Conservation (phyloP, 2,113 vertebrate species). For the Pyxicephalus adspersus region DNA sequence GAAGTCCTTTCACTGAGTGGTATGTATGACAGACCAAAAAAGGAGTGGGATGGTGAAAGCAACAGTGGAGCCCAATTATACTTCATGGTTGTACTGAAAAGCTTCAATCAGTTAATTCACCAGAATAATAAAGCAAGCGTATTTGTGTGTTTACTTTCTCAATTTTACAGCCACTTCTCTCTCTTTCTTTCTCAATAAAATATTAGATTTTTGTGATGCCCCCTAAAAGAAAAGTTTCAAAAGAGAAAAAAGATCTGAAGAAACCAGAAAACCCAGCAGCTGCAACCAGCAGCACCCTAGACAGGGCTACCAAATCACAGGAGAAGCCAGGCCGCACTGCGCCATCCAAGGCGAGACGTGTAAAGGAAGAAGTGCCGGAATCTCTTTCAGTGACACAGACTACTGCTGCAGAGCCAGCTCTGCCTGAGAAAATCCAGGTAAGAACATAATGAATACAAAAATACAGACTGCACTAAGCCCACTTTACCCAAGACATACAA, state of each 20-base stretch:
- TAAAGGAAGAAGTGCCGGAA: slow-evolving; percentile 15
- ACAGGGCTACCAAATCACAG: slow-evolving; percentile 26
- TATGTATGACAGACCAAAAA: too few species aligned
- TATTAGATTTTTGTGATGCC: slow-evolving; percentile 51
- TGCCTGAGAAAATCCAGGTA: slow-evolving; percentile 39
- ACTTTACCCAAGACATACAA: too few species aligned
- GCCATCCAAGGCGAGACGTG: slow-evolving; percentile 13
- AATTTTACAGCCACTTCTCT: not conserved
- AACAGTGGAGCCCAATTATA: too few species aligned
- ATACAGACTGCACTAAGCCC: too few species aligned
- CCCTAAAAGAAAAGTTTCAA: slow-evolving; percentile 47
- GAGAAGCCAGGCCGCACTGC: slow-evolving; percentile 24
- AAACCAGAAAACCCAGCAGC: slow-evolving; percentile 21
- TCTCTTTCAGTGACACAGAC: not conserved
- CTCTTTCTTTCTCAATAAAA: slow-evolving; percentile 1
- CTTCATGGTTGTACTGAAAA: too few species aligned
- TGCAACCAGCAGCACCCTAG: slow-evolving; percentile 22
- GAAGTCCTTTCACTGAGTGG: too few species aligned
- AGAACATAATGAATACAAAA: not conserved
- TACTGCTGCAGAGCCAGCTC: not conserved
- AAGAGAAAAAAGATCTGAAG: slow-evolving; percentile 53
- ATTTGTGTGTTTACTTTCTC: too few species aligned
- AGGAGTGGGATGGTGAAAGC: too few species aligned
- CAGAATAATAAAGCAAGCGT: too few species aligned
- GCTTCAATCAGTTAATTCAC: too few species aligned